These are phyloP conservation scores for Hemiscyllium ocellatum DNA, from an alignment of 2,113 vertebrate species.

Conservation along the genomic window DNA sequence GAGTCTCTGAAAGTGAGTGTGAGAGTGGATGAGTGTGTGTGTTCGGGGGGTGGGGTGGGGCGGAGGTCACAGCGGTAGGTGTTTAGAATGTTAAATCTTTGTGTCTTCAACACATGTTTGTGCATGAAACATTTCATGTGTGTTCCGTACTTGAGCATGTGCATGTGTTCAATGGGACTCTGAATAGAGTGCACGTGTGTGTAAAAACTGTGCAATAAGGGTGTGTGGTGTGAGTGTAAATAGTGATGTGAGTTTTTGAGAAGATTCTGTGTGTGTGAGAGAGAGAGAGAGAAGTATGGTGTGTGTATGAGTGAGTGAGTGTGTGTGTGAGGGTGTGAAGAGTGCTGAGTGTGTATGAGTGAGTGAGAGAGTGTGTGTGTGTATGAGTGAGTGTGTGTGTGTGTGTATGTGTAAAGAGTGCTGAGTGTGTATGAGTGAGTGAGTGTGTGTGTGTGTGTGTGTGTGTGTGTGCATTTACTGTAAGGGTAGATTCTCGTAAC, in stretches of 20 bases:
- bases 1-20: too few species aligned
- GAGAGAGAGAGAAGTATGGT: too few species aligned
- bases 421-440: background rate
- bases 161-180: background rate
- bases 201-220: background rate
- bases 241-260: too few species aligned
- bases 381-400: background rate
- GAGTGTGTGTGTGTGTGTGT: background rate
- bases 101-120: background rate
- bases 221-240: background rate
- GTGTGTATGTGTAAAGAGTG: background rate
- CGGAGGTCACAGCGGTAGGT: too few species aligned
- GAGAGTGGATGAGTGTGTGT: too few species aligned
- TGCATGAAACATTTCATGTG: background rate
- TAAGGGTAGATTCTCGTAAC: background rate
- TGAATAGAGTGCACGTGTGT: background rate
- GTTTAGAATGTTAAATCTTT: too few species aligned
- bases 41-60: too few species aligned
- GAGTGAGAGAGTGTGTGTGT: background rate
- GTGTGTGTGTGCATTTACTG: background rate
- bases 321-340: too few species aligned
- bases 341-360: too few species aligned
- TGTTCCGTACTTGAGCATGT: background rate
- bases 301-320: too few species aligned
- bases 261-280: too few species aligned